Evolutionary conservation across 2,797 vertebrate genomes (phyloP).

Genomic region (Saxicola maurus): DNA sequence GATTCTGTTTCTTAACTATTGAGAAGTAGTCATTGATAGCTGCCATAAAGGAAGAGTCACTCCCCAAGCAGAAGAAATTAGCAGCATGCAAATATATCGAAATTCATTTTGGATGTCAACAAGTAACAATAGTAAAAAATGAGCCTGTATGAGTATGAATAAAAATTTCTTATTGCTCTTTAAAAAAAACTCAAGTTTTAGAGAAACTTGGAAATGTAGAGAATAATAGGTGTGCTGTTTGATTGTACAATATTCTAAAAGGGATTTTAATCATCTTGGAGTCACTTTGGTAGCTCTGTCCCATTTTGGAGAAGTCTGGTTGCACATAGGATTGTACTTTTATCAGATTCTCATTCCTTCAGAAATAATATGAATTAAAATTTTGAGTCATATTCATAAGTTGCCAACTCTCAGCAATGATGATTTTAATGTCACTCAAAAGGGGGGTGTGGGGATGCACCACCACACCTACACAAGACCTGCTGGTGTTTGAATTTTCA

Average conservation of each 20-base stretch:
- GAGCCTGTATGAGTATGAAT: not conserved
- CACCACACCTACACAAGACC: not conserved
- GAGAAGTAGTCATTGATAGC: not conserved
- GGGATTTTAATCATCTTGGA: not conserved
- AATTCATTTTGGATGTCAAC: not conserved
- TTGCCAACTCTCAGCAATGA: not conserved
- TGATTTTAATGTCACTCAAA: fast-evolving
- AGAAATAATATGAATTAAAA: not conserved
- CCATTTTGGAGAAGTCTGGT: not conserved
- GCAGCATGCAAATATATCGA: not conserved
- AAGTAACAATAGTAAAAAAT: not conserved
- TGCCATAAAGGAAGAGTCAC: not conserved
- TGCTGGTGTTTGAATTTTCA: not conserved
- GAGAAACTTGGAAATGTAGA: not conserved
- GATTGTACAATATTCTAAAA: not conserved
- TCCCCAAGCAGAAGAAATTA: constrained; percentile 4
- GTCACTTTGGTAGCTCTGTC: not conserved
- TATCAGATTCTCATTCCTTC: not conserved
- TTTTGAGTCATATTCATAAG: constrained; percentile 13
- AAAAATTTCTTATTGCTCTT: not conserved
- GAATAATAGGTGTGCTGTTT: not conserved
- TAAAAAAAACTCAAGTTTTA: not conserved
- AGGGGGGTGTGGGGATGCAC: not conserved
- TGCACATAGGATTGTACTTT: not conserved
- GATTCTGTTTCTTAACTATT: not conserved